Base-by-base conservation (phyloP, 30 jellyfish, hydroid and myxozoan genomes). In the Turritopsis rubra region DNA sequence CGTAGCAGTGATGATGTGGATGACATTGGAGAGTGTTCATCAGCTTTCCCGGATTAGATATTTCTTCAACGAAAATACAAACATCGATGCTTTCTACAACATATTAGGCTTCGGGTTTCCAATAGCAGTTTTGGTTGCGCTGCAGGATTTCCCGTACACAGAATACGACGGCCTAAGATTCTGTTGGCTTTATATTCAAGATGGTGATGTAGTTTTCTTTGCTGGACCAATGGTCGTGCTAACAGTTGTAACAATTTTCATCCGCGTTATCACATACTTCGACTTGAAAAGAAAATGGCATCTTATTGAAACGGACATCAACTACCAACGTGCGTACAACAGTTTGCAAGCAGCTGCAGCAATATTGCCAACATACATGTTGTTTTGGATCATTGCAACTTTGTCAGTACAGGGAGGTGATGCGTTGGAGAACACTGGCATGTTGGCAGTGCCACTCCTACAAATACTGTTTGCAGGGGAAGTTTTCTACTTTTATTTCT, bases 31-130 rank as follows among this genome's bases (percentile, higher is more conserved):
- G 81, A 77, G 94, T 13, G 96, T 88, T 20, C 98, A 92, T 81
- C 98, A 88, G 71, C 54, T 92, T 82, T 92, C 98, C 20, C 84
- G 95, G 18, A 75, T 92, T 53, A 89, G 95, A 18, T 81, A 92
- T 78, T 92, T 92, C 81, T 92, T 92, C 92, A 87, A 88, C 75
- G 89, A 91, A 41, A 81, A 75, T 18, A 87, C 97, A 30, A 92
- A 92, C 88, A 83, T 81, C 81, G 98, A 87, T 24, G 89, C 92
- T 28, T 88, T 92, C 85, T 92, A 92, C 83, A 54, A 75, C 29
- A 82, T 89, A 79, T 74, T 92, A 21, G 98, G 98, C 71, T 88
- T 88, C 90, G 98, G 98, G 27, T 86, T 86, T 52, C 97, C 97
- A n/a, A 20, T 86, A 18, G 93, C 97, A 21, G 94, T 86, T 30